Base-by-base conservation (phyloP, 2,797 vertebrate genomes). In the Odontamblyopus rebecca region DNA sequence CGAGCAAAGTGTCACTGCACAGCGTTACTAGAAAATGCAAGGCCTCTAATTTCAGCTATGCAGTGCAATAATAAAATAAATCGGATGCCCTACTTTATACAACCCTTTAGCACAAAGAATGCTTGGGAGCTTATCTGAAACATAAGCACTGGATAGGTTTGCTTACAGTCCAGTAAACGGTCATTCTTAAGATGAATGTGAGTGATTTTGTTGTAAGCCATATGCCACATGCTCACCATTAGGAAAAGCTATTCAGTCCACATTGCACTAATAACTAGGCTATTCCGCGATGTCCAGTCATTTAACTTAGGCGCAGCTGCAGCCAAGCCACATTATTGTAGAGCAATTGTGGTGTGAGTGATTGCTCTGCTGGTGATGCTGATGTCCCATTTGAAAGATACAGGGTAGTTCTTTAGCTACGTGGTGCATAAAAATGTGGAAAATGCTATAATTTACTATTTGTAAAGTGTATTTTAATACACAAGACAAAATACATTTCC, bases 401-500 rank as follows among this genome's bases (percentile, higher is more conserved):
- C 4, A 53, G 38, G 5, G 19, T 23, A 73, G 67, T 82, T 77
- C 66, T 73, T 73, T 57, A 72, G n/a, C 67, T 61, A 53, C 50
- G 69, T 75, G 71, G 69, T 62, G 74, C 32, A 65, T 51, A 57
- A 68, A 41, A 57, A 57, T 23, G 50, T 4, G 44, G 26, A 12
- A 67, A 59, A 61, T 44, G 11, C 67, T 67, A 77, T 76, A 5
- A 72, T 71, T 69, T 70, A 62, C 13, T 62, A 23, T 81, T 62
- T 71, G 19, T 68, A 73, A 79, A 82, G 65, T 62, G 18, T 54
- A 79, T 74, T 74, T 84, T 56, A 78, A 70, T 30, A 71, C 51
- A 63, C 32, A 63, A 68, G 50, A 80, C 70, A 74, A 71, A 79
- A 76, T 56, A 26, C 69, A 64, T 71, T 53, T 19, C 15, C 67